Evolutionary conservation across 2,113 vertebrate species (phyloP), one percentile per base, ranked within the genome.

Genomic region (Terrapene triunguis): DNA sequence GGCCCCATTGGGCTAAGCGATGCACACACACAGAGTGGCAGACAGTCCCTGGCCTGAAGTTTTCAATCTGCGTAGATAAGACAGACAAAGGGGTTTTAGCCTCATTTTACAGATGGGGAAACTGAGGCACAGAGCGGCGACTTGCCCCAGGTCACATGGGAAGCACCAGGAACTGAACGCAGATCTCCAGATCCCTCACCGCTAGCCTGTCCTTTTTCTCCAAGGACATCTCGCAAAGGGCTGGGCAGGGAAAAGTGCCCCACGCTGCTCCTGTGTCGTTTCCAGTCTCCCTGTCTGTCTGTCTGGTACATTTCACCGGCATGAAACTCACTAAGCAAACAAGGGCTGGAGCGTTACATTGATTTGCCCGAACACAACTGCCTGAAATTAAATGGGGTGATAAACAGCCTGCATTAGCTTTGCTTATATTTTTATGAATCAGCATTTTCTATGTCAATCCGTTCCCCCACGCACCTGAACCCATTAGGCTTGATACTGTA

Each of bases 241-340:
- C 38, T 29, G 24, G 74, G 24, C 0, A 4, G 38, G 74, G 22
- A n/a, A 62, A 65, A n/a, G 27, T 62, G 59, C 59, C 29, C 29
- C 13, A 12, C 13, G 3, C 29, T 32, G 27, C 6, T 32, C 29
- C 59, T 32, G 5, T 32, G 13, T 16, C 27, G 59, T 5, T 10
- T 74, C 38, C 2, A 17, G 10, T 27, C 2, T 24, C 14, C 29
- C 38, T 0, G 2, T 2, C 7, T 19, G 38, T 3, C 0, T 17
- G 79, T 53, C 47, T 24, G 74, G 38, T 78, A 4, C 42, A 14
- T 14, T 47, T 25, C 42, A 14, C 42, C 12, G 1, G 74, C 74
- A 7, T 25, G 74, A 47, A 78, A 47, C 42, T 47, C 74, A 3
- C 42, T 22, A 24, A 78, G 42, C 24, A 47, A 14, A 47, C 74